phyloP scores from a whole-genome alignment of 1,140 invertebrate species.

The Drosophila triauraria region DNA sequence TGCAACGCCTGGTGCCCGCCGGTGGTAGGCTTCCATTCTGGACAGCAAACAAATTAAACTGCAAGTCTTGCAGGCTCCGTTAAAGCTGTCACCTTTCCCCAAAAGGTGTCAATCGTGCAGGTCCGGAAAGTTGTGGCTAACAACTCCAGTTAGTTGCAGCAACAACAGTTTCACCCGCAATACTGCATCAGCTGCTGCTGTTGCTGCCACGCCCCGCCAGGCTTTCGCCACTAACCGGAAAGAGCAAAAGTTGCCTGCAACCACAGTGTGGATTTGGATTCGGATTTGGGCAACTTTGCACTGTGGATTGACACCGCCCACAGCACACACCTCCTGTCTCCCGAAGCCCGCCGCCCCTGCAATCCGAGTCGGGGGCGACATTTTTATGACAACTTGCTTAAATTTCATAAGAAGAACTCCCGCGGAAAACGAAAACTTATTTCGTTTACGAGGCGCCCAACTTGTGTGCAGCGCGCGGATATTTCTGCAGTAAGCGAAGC shows the following conservation, averaged over 20 bases:
- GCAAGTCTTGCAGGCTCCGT: constrained; percentile 45
- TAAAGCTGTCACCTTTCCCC: constrained; percentile 63
- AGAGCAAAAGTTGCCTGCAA: constrained; percentile 77
- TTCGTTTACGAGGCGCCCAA: constrained; percentile 57
- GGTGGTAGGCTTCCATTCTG: constrained; percentile 37
- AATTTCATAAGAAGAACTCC: constrained; percentile 72
- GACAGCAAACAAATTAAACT: constrained; percentile 54
- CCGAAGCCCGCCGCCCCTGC: not conserved
- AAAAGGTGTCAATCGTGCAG: constrained; percentile 75
- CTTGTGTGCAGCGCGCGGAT: constrained; percentile 29
- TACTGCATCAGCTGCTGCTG: constrained; percentile 45
- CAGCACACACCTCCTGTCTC: not conserved
- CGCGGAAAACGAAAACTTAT: constrained; percentile 67
- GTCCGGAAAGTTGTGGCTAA: constrained; percentile 71
- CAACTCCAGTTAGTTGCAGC: constrained; percentile 30
- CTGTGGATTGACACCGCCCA: constrained; percentile 56
- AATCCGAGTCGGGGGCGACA: constrained; percentile 41
- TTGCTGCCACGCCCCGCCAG: constrained; percentile 9
- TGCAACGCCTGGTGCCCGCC: constrained; percentile 6
- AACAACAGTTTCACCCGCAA: constrained; percentile 49
- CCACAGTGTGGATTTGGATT: constrained; percentile 61
- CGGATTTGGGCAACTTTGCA: constrained; percentile 58
- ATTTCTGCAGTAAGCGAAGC: constrained; percentile 32
- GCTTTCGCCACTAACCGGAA: constrained; percentile 60
- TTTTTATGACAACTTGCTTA: constrained; percentile 83